Conservation (phyloP, 2,888 invertebrate genomes). For the Drosophila leonis region DNA sequence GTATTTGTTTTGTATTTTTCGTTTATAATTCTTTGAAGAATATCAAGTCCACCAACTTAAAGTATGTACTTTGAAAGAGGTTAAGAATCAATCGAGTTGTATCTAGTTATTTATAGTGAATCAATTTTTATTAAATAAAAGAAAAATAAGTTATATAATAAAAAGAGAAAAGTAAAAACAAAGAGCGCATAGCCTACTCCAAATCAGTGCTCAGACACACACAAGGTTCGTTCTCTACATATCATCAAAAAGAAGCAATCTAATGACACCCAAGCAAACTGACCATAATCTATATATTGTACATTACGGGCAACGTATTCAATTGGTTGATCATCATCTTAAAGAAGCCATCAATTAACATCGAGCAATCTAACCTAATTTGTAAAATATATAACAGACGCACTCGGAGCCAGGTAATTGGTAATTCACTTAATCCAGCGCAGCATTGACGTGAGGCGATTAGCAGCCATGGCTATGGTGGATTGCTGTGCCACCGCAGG, state of each 20-base stretch:
- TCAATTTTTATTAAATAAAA: conserved; percentile 76
- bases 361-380: conserved; percentile 57
- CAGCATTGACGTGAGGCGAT: conserved; percentile 93
- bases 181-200: conserved; percentile 18
- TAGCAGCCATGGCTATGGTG: conserved; percentile 91
- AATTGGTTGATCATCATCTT: not conserved
- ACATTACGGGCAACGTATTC: not conserved
- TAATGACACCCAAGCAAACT: conserved; percentile 11
- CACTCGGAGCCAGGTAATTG: conserved; percentile 16
- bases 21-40: conserved; percentile 22
- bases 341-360: conserved; percentile 8
- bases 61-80: conserved; percentile 51
- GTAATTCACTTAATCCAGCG: conserved; percentile 86
- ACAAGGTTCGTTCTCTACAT: conserved; percentile 10
- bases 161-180: conserved; percentile 38
- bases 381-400: conserved; percentile 59
- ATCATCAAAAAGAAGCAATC: conserved; percentile 1
- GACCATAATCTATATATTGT: not conserved
- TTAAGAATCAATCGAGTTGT: conserved; percentile 55
- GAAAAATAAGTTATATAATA: conserved; percentile 70
- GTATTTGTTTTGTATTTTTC: conserved; percentile 23
- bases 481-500: conserved; percentile 81
- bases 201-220: conserved; percentile 8
- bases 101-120: conserved; percentile 74
- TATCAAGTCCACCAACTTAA: conserved; percentile 50